Conservation (phyloP, 2,797 vertebrate genomes). For the Trematomus bernacchii region DNA sequence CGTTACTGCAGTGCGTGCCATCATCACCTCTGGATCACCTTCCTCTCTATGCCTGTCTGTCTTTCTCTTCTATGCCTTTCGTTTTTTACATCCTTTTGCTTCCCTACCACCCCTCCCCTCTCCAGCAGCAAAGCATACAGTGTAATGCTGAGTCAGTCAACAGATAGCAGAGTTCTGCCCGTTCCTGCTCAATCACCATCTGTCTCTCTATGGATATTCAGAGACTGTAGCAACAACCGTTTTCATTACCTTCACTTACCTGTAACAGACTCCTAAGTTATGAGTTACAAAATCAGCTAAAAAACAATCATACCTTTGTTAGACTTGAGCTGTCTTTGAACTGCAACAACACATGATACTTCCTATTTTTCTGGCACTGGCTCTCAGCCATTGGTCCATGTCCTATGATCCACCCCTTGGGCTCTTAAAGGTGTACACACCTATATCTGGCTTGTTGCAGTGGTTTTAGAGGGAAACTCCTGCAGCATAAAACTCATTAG, state of each 20-base stretch:
- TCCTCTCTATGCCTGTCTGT: slow-evolving; percentile 24
- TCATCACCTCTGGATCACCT: slow-evolving; percentile 65
- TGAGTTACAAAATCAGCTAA: slow-evolving; percentile 26
- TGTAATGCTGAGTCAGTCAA: slow-evolving; percentile 79
- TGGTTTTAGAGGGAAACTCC: slow-evolving; percentile 10
- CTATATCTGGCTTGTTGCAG: slow-evolving; percentile 14
- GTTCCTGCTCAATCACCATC: slow-evolving; percentile 54
- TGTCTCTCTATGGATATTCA: slow-evolving; percentile 30
- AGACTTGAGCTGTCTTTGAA: slow-evolving; percentile 64
- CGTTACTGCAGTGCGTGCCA: slow-evolving; percentile 54
- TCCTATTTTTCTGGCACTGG: slow-evolving; percentile 77
- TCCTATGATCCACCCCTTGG: slow-evolving; percentile 60
- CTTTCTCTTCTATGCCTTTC: slow-evolving; percentile 30
- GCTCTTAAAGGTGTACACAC: slow-evolving; percentile 80
- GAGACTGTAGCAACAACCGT: slow-evolving; percentile 15
- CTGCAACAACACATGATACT: slow-evolving; percentile 69
- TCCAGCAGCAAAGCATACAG: slow-evolving; percentile 48
- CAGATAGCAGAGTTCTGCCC: slow-evolving; percentile 43
- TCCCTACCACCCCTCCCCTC: slow-evolving; percentile 13
- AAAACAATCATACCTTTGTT: slow-evolving; percentile 61
- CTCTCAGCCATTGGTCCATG: slow-evolving; percentile 74
- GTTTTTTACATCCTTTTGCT: slow-evolving; percentile 30
- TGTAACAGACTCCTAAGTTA: slow-evolving; percentile 13
- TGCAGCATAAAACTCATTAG: background rate
- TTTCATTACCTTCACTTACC: slow-evolving; percentile 12